These are phyloP conservation scores for Lepidurus apus DNA, from an alignment of 1,140 invertebrate species.

Conservation along the genomic window DNA sequence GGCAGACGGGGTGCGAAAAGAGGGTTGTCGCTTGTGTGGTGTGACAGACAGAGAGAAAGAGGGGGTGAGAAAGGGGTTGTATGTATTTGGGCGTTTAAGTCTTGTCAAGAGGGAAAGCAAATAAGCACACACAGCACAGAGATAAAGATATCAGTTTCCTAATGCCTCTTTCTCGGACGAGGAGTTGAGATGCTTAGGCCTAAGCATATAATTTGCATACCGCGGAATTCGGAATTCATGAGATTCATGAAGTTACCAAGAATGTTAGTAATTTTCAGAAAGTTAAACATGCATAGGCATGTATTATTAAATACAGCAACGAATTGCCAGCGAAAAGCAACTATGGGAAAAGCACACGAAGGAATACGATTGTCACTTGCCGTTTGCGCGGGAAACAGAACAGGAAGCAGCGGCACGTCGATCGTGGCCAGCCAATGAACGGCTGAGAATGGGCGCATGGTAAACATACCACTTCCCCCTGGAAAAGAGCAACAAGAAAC, in stretches of 20 bases:
- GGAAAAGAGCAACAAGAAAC: too few species aligned
- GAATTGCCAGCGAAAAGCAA: too few species aligned
- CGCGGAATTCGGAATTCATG: not conserved
- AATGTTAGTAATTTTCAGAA: too few species aligned
- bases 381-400: not conserved
- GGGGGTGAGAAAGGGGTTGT: not conserved
- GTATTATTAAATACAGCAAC: too few species aligned
- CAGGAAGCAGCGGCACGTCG: not conserved
- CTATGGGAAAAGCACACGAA: too few species aligned
- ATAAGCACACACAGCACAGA: not conserved
- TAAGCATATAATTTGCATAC: not conserved
- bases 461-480: not conserved
- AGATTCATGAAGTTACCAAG: too few species aligned
- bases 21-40: not conserved
- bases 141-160: not conserved
- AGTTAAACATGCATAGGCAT: too few species aligned
- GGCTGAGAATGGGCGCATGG: not conserved
- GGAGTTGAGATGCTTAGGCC: not conserved
- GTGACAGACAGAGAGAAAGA: not conserved
- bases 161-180: not conserved
- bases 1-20: not conserved
- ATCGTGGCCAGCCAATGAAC: not conserved
- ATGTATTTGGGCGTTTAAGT: constrained; percentile 7
- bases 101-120: constrained; percentile 10
- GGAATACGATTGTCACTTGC: not conserved